A percentile compares a stretch with the other conserved stretches of the same genome.
phyloP scores from a whole-genome alignment of 2,113 vertebrate species.

The Numenius arquata region DNA sequence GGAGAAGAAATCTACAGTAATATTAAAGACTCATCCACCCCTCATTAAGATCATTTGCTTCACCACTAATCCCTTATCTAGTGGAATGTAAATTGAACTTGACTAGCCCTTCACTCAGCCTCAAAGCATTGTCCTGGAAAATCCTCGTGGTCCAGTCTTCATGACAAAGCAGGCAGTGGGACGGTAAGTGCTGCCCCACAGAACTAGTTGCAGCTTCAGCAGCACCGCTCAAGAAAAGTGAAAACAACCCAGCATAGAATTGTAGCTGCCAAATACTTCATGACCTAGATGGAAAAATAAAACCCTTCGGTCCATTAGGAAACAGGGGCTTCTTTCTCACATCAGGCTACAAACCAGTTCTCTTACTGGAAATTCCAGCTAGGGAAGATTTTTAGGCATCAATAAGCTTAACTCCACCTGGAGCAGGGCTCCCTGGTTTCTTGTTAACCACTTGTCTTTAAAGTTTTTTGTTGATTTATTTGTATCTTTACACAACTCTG shows the following conservation, averaged over 20 bases:
- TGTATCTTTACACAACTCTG: neutral
- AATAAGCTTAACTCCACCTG: neutral
- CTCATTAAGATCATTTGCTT: neutral
- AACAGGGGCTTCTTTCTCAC: neutral
- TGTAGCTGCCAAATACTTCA: neutral
- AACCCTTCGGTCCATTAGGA: neutral
- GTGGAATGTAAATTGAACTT: neutral
- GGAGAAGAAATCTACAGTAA: neutral
- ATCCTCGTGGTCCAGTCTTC: neutral
- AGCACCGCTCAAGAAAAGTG: neutral
- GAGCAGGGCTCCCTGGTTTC: neutral
- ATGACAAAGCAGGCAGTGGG: neutral
- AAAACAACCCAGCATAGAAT: neutral
- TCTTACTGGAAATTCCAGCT: neutral
- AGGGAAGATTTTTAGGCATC: neutral
- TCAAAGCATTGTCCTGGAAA: neutral
- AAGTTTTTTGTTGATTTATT: neutral
- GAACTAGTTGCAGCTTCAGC: neutral
- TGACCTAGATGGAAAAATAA: neutral
- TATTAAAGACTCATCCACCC: neutral
- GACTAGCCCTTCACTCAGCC: neutral
- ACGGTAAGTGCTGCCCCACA: neutral
- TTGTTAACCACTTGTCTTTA: neutral
- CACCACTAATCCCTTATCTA: neutral
- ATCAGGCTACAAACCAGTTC: neutral